Evolutionary conservation across 1,140 invertebrate genomes (phyloP), one percentile per base, ranked within the genome.

Genomic region (Solen grandis): DNA sequence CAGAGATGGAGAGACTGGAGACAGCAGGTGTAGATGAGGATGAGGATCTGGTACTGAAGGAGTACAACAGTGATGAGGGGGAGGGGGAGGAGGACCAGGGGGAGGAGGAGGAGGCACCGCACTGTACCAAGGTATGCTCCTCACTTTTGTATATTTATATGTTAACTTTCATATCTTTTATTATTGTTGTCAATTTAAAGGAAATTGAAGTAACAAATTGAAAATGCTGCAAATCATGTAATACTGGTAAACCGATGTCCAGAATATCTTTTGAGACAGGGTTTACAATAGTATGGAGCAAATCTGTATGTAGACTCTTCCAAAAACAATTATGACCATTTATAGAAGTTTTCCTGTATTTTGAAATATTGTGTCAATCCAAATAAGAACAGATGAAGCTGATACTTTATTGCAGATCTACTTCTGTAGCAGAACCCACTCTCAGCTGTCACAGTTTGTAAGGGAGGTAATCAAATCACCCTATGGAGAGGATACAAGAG

Each of bases 381-480:
- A n/a, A n/a, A n/a, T n/a, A n/a, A n/a, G n/a, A n/a, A n/a, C n/a
- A n/a, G n/a, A n/a, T n/a, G n/a, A n/a, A n/a, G n/a, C n/a, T n/a
- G n/a, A n/a, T n/a, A n/a, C n/a, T n/a, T n/a, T 63, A 80, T 94
- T 94, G 5, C 93, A 98, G 95, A 96, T 99, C 81, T 97, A 96
- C 88, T 99, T 97, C 92, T 98, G 97, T 87, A 99, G 97, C 82
- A 94, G 98, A 90, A 99, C 98, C 36, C 98, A 99, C 93, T 99
- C 98, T 10, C 98, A 99, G 90, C 92, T 99, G 31, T 94, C 96
- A 1, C 98, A 99, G 91, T 98, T 99, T 94, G 94, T 99, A 33
- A 94, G 95, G 66, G 98, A 99, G 94, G 93, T 99, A 0, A 95
- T 96, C 82, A 95, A 95, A 88, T 99, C 96, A 84, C 94, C 95